Evolutionary conservation across 2,888 invertebrate species (phyloP).

Genomic region (Thymelicus lineola): DNA sequence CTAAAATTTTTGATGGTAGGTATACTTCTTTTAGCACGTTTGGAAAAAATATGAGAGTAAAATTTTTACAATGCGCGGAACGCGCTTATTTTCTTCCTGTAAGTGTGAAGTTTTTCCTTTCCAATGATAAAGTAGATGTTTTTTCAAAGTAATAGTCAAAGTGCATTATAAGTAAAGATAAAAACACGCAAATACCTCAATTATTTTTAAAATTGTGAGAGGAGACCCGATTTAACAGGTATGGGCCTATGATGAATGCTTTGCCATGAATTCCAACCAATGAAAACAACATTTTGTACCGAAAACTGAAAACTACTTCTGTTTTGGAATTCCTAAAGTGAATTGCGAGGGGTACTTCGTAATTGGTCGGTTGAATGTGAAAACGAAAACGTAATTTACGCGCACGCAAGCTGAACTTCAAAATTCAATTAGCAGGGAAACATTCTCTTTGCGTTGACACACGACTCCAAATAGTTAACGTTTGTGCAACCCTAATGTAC

Average conservation of each 20-base stretch:
- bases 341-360: conserved; percentile 57
- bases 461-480: conserved; percentile 38
- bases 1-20: too few relatives aligned
- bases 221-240: too few relatives aligned
- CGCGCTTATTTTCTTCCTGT: too few relatives aligned
- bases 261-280: neutral
- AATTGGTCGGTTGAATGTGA: conserved; percentile 49
- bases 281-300: conserved; percentile 21
- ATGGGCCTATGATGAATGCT: neutral
- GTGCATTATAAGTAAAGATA: too few relatives aligned
- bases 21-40: too few relatives aligned
- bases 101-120: too few relatives aligned
- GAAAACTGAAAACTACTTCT: conserved; percentile 34
- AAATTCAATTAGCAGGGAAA: conserved; percentile 56
- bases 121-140: too few relatives aligned
- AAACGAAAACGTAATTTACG: conserved; percentile 49
- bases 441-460: conserved; percentile 47
- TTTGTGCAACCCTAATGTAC: conserved; percentile 38
- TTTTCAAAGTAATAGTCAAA: too few relatives aligned
- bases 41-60: too few relatives aligned
- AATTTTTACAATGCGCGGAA: too few relatives aligned
- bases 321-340: conserved; percentile 56
- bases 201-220: too few relatives aligned
- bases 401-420: conserved; percentile 44
- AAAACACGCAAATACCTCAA: too few relatives aligned